Evolutionary conservation across 2,113 vertebrate species (phyloP).

Genomic region (Microcebus ravelobensis): DNA sequence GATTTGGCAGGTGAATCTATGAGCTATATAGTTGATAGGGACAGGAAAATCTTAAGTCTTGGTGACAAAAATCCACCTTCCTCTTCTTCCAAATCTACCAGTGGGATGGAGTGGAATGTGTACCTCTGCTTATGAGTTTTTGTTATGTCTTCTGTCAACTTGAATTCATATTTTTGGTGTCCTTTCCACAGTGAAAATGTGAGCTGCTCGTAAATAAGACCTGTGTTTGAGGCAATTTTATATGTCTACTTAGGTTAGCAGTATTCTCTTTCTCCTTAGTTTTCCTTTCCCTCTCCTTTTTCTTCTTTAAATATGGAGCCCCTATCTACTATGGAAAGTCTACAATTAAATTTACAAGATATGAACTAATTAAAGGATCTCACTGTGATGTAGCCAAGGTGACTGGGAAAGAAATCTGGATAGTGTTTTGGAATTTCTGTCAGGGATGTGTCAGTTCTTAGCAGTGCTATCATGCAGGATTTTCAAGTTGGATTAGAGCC

Average conservation of each 20-base stretch:
- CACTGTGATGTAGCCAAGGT: not conserved
- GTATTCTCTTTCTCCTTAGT: not conserved
- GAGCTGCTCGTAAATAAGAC: not conserved
- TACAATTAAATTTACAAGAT: constrained; percentile 27
- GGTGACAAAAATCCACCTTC: not conserved
- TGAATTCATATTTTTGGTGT: not conserved
- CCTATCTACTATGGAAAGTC: not conserved
- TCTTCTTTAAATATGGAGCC: not conserved
- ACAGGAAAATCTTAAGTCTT: not conserved
- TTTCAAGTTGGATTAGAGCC: constrained; percentile 65
- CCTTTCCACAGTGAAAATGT: not conserved
- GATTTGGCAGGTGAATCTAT: not conserved
- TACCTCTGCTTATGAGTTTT: not conserved
- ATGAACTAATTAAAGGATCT: not conserved
- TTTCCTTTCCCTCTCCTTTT: not conserved
- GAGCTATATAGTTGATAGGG: not conserved
- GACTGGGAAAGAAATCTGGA: not conserved
- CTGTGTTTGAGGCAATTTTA: not conserved
- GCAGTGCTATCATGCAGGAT: constrained; percentile 4
- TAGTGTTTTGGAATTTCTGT: not conserved
- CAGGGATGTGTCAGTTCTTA: not conserved
- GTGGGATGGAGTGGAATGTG: not conserved
- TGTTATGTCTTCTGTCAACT: not conserved
- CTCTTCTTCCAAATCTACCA: not conserved
- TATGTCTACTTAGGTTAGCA: not conserved